Evolutionary conservation across 1,140 invertebrate genomes (phyloP).

Genomic region (Drosophila kikkawai): DNA sequence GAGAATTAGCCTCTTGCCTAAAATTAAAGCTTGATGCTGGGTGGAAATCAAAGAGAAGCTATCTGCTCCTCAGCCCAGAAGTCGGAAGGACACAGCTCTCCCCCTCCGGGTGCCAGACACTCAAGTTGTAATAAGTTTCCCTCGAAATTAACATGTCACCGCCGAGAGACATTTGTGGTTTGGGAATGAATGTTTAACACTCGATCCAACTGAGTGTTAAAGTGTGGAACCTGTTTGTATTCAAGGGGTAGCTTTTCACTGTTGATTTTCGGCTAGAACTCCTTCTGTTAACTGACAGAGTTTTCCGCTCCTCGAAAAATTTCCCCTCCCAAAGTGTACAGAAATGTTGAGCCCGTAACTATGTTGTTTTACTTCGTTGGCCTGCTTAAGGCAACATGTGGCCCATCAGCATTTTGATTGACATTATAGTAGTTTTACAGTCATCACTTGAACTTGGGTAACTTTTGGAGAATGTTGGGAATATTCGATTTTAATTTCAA

Average conservation of each 20-base stretch:
- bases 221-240: conserved; percentile 32
- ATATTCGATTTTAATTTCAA: conserved; percentile 46
- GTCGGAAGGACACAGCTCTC: conserved; percentile 6
- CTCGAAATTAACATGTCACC: conserved; percentile 78
- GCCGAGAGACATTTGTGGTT: conserved; percentile 73
- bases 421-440: conserved; percentile 39
- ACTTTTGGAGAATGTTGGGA: conserved; percentile 12
- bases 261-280: neutral
- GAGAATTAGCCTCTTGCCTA: conserved; percentile 68
- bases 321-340: conserved; percentile 6
- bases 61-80: neutral
- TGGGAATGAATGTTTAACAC: conserved; percentile 28
- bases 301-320: conserved; percentile 7
- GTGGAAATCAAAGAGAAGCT: conserved; percentile 63
- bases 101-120: conserved; percentile 13
- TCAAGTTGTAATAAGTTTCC: conserved; percentile 73
- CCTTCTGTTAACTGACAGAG: conserved; percentile 17
- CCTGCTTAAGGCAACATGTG: conserved; percentile 47
- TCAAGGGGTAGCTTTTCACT: neutral
- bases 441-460: conserved; percentile 36
- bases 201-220: neutral
- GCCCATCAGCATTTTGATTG: conserved; percentile 53
- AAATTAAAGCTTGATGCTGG: conserved; percentile 66
- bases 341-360: conserved; percentile 8
- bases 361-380: neutral